Base-by-base conservation (phyloP, 2,888 invertebrate species). In the Melieria picta region DNA sequence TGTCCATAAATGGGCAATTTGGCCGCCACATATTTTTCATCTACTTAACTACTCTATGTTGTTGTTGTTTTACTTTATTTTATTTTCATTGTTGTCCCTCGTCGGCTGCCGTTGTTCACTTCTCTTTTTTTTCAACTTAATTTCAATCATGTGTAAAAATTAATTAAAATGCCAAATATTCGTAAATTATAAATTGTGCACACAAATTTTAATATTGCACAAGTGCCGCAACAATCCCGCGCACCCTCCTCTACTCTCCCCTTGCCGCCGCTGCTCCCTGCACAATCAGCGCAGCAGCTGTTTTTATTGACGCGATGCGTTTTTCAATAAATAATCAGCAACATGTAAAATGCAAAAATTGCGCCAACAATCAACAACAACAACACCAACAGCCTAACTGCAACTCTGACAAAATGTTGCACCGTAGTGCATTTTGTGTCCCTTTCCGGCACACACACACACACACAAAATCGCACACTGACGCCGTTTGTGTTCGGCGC, bases 81-180 rank as follows among this genome's bases (percentile, higher is more conserved):
- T 13, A 30, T 46, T 7, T 16, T 65, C 4, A 30, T 47, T 16
- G 57, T n/a, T 47, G 42, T 47, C 48, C 42, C 10, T 58, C 42
- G 10, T 30, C 16, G 13, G 42, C 9, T 50, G 50, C 57, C 30
- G 43, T 43, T 60, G 43, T 60, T 67, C 7, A 13, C 50, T 48
- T 52, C 45, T 48, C 46, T 67, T 43, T 67, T 71, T 68, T 71
- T 74, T 73, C 80, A 77, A 82, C 82, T 79, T 78, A 79, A 78
- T 79, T 80, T 81, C 82, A 81, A 83, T 83, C 83, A 81, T 79
- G 80, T 80, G 81, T 79, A 78, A 80, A 82, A 80, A 78, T 83
- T 82, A 82, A 82, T 82, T 83, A 80, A 81, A 83, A 79, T 80
- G 76, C 77, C 82, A 82, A 83, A 83, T 83, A 67, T 67, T 61